Evolutionary conservation across 1,140 invertebrate species (phyloP).

Genomic region (Stenopsyche tienmushanensis): DNA sequence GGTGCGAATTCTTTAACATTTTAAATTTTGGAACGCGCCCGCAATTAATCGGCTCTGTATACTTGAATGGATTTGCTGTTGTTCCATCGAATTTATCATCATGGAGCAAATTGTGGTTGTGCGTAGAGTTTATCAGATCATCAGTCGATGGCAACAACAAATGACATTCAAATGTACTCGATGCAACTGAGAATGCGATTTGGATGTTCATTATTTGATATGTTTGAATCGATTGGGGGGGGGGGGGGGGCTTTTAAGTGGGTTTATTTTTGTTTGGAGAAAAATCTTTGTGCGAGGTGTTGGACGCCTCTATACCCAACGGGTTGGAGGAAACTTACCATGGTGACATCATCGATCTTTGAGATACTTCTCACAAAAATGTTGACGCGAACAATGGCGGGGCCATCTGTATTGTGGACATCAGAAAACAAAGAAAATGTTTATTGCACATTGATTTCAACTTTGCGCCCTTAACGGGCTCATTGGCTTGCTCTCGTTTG

Average conservation of each 20-base stretch:
- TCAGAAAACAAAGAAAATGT: constrained; percentile 40
- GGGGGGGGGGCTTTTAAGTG: background rate
- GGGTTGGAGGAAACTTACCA: constrained; percentile 75
- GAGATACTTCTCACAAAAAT: constrained; percentile 97
- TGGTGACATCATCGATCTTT: constrained; percentile 98
- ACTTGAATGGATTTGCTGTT: constrained; percentile 8
- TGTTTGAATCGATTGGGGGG: background rate
- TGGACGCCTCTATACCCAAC: constrained; percentile 39
- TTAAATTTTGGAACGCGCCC: too few relatives aligned
- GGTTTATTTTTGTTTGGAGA: too few relatives aligned
- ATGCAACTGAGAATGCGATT: background rate
- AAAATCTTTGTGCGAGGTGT: constrained; percentile 29
- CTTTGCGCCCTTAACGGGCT: too few relatives aligned
- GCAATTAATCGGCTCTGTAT: too few relatives aligned
- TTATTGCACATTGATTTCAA: constrained; percentile 27
- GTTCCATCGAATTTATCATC: too few relatives aligned
- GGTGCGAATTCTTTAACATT: constrained; percentile 2
- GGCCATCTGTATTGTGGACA: constrained; percentile 71
- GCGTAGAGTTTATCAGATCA: background rate
- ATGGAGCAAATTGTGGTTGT: too few relatives aligned
- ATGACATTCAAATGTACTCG: background rate
- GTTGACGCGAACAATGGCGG: constrained; percentile 90
- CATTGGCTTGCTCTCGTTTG: too few relatives aligned
- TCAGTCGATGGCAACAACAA: background rate
- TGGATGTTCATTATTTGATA: background rate